Base-by-base conservation (phyloP, 92 coral and sea anemone genomes). In the Diadumene lineata region DNA sequence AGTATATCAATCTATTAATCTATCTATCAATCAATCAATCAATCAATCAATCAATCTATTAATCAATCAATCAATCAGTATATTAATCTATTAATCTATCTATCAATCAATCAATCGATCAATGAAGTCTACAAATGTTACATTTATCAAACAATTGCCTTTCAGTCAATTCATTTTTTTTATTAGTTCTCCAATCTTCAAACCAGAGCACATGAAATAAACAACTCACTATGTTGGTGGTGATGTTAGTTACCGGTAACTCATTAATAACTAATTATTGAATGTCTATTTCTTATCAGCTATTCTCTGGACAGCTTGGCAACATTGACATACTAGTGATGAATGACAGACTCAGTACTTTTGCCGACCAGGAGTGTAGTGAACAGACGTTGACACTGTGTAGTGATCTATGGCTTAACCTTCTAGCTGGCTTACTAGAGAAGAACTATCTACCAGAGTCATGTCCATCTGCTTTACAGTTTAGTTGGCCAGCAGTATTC, bases 401-500 rank as follows among this genome's bases (percentile, higher is more conserved):
- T 44, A 92, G 92, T 56, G 79, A 86, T 50, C 79, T 96, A 85
- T 96, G 99, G 99, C 79, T 88, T 34, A 81, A 94, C 44, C 72
- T 96, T 17, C 75, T 92, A 38, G 92, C 93, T 53, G 92, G 97
- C 21, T 82, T 96, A 19, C 89, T 96, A 29, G 83, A 92, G 72
- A 88, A 92, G 85, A 82, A 80, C 74, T 83, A 96, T 62, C 71
- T 96, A 11, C 99, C 99, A 33, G 89, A 76, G 43, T 79, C 90
- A 1, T 92, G 96, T 62, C 97, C 96, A 0, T 83, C 97, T 7
- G 99, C 99, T 31, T 66, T 89, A 27, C 99, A 96, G 83, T 96
- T 78, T 70, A 84, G 99, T 80, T 96, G 99, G 99, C 99, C 97
- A 9, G 93, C 89, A 25, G 96, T 96, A 64, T 82, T 86, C 66